Conservation (phyloP, 2,797 vertebrate genomes). For the Poeciliopsis infans region DNA sequence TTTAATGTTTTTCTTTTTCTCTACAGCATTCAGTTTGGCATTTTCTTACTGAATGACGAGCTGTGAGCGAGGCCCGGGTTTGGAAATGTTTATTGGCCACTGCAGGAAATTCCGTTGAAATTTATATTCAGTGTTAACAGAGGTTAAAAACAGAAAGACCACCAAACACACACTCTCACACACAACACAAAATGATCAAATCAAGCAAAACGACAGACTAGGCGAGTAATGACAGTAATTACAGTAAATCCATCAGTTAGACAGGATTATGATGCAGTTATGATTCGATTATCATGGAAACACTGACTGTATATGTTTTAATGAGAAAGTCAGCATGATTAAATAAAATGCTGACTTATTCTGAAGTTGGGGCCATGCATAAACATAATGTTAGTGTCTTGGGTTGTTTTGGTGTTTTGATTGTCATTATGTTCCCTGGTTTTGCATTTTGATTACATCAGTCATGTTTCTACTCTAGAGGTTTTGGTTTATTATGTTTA, state of each 20-base stretch:
- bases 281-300: too few species aligned
- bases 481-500: too few species aligned
- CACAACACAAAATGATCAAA: background rate
- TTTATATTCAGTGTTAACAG: background rate
- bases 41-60: background rate
- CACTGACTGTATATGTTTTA: background rate
- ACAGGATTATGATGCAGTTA: background rate
- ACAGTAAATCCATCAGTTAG: background rate
- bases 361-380: background rate
- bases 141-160: background rate
- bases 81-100: background rate
- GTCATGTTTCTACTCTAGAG: too few species aligned
- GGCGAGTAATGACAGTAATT: background rate
- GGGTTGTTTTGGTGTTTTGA: too few species aligned
- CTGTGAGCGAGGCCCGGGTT: background rate
- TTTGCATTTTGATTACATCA: too few species aligned
- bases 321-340: background rate
- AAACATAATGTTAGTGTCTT: background rate
- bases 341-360: background rate
- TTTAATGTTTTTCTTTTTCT: background rate
- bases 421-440: too few species aligned
- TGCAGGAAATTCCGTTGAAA: background rate
- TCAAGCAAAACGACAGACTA: background rate
- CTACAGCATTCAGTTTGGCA: background rate
- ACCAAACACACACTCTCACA: background rate